phyloP scores from a whole-genome alignment of 53 echinoderm and acorn worm species.

The Glandiceps talaboti region DNA sequence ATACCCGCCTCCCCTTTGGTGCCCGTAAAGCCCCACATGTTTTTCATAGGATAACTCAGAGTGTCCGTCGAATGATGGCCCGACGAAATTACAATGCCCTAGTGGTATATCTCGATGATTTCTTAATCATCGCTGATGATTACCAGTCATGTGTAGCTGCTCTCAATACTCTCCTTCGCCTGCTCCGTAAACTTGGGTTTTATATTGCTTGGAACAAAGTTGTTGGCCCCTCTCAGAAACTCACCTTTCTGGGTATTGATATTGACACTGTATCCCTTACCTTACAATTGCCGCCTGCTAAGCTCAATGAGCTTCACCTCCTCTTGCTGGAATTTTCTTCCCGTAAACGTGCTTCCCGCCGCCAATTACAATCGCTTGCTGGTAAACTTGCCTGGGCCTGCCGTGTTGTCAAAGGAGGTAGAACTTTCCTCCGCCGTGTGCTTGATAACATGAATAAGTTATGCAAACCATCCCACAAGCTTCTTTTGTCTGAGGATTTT shows the following conservation, averaged over 20 bases:
- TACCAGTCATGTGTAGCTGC: too few species aligned
- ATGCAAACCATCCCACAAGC: not conserved
- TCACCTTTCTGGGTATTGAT: not conserved
- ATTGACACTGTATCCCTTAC: not conserved
- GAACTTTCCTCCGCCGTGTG: not conserved
- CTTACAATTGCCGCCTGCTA: not conserved
- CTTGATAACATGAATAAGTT: not conserved
- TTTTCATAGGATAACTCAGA: too few species aligned
- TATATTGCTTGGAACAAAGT: too few species aligned
- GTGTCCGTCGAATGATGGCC: too few species aligned
- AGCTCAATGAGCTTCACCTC: not conserved
- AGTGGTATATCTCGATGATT: too few species aligned
- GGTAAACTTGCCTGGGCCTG: not conserved
- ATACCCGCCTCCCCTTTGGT: too few species aligned
- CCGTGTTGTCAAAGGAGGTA: not conserved
- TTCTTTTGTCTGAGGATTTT: conserved; percentile 5
- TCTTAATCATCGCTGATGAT: too few species aligned
- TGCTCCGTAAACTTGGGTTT: too few species aligned
- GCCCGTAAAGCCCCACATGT: too few species aligned
- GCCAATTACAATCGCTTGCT: not conserved
- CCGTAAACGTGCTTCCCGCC: not conserved
- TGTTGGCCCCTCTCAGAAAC: conserved; percentile 1
- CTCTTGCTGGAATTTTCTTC: not conserved
- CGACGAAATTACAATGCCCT: too few species aligned
- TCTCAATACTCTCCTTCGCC: too few species aligned